Conservation (phyloP, 2,797 vertebrate genomes). For the Ambastaia sidthimunki region DNA sequence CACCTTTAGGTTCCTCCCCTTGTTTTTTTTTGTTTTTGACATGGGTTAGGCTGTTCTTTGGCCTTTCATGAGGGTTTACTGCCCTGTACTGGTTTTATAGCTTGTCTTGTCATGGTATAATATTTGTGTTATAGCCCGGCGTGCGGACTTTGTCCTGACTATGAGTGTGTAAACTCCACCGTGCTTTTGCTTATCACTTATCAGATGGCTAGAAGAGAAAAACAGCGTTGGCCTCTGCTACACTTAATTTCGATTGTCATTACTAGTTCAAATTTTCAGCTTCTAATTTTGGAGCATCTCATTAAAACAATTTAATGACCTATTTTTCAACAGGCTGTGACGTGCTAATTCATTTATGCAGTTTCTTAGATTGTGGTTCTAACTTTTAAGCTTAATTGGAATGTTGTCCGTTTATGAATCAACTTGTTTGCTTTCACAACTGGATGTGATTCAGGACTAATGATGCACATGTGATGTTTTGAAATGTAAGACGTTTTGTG, state of each 20-base stretch:
- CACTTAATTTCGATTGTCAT: not conserved
- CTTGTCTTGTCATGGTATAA: not conserved
- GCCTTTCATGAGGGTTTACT: not conserved
- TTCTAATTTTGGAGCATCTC: not conserved
- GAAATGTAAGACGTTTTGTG: not conserved
- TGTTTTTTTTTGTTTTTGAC: not conserved
- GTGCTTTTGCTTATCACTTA: not conserved
- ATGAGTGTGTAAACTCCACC: not conserved
- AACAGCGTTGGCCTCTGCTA: not conserved
- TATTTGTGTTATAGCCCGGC: not conserved
- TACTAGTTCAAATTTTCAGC: not conserved
- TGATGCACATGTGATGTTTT: slow-evolving; percentile 1
- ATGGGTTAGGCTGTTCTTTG: not conserved
- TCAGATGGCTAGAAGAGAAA: not conserved
- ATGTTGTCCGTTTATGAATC: not conserved
- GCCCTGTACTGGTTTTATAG: not conserved
- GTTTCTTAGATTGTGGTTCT: not conserved
- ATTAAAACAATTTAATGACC: not conserved
- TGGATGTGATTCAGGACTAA: not conserved
- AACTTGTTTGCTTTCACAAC: not conserved
- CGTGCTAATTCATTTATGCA: not conserved
- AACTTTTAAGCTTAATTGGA: not conserved
- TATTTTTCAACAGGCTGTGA: not conserved
- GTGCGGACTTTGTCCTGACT: slow-evolving; percentile 29
- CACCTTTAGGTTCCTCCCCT: not conserved